These are phyloP conservation scores for Mya arenaria DNA, from an alignment of 1,140 invertebrate species.

Conservation along the genomic window DNA sequence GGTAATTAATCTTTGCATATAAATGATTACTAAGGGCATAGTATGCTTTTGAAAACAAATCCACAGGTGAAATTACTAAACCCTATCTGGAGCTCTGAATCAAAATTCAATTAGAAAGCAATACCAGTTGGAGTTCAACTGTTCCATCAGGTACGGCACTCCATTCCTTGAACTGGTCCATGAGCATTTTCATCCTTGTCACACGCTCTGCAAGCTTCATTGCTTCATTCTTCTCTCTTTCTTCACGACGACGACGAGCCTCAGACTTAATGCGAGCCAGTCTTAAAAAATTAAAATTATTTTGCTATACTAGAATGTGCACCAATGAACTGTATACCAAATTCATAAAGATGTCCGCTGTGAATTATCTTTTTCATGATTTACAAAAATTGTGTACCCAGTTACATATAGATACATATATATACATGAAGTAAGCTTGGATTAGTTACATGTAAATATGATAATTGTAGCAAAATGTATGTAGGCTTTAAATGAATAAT, in stretches of 20 bases:
- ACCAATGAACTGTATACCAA: neutral
- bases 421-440: too few relatives aligned
- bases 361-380: neutral
- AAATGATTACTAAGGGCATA: too few relatives aligned
- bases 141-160: constrained; percentile 65
- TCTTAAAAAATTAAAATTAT: constrained; percentile 58
- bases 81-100: too few relatives aligned
- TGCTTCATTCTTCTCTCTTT: constrained; percentile 75
- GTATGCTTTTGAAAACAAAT: too few relatives aligned
- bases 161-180: constrained; percentile 78
- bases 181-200: constrained; percentile 68
- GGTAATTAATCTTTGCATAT: too few relatives aligned
- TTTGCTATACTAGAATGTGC: neutral
- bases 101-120: too few relatives aligned
- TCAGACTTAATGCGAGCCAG: constrained; percentile 79
- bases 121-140: constrained; percentile 78
- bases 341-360: neutral
- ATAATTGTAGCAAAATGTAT: too few relatives aligned
- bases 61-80: too few relatives aligned
- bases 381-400: neutral
- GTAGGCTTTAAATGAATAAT: too few relatives aligned
- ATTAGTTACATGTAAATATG: too few relatives aligned
- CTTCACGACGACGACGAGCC: constrained; percentile 74
- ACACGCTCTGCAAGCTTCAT: constrained; percentile 66
- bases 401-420: neutral